Percentiles rank a stretch among this genome's conserved stretches.
These are phyloP conservation scores for Cercopithecus mitis DNA, from an alignment of 2,797 vertebrate genomes.

Conservation along the genomic window DNA sequence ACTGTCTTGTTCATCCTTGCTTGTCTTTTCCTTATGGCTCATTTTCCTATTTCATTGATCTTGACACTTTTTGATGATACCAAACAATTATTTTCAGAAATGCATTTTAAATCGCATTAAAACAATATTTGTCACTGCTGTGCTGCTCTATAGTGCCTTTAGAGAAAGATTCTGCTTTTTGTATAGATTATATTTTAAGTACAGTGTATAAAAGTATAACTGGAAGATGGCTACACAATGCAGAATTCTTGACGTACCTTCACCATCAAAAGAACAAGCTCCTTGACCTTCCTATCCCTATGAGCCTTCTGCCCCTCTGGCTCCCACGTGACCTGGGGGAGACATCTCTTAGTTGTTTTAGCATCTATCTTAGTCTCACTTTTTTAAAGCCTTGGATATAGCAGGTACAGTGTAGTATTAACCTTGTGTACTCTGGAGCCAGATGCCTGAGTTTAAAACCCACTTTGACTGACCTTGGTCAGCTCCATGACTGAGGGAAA, in stretches of 20 bases:
- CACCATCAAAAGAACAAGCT: background rate
- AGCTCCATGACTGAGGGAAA: background rate
- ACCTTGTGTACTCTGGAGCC: background rate
- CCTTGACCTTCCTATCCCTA: rapidly evolving
- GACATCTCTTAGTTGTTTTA: background rate
- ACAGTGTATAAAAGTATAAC: background rate
- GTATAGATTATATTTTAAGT: background rate
- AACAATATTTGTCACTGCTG: background rate
- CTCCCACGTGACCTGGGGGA: background rate
- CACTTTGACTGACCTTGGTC: background rate
- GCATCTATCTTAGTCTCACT: background rate
- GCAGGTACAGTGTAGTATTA: background rate
- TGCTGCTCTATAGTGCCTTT: background rate
- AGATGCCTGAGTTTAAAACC: background rate
- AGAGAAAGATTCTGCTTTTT: background rate
- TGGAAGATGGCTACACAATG: background rate
- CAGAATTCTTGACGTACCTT: background rate
- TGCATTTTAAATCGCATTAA: background rate
- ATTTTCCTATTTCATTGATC: background rate
- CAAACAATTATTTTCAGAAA: slow-evolving; percentile 7
- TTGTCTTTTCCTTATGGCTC: background rate
- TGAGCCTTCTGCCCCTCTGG: background rate
- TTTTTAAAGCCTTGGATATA: background rate
- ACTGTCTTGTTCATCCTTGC: background rate
- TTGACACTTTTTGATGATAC: background rate